Evolutionary conservation across 37 sponge, comb jelly and placozoan genomes (phyloP), one percentile per base, ranked within the genome.

Genomic region (Petrosia ficiformis): DNA sequence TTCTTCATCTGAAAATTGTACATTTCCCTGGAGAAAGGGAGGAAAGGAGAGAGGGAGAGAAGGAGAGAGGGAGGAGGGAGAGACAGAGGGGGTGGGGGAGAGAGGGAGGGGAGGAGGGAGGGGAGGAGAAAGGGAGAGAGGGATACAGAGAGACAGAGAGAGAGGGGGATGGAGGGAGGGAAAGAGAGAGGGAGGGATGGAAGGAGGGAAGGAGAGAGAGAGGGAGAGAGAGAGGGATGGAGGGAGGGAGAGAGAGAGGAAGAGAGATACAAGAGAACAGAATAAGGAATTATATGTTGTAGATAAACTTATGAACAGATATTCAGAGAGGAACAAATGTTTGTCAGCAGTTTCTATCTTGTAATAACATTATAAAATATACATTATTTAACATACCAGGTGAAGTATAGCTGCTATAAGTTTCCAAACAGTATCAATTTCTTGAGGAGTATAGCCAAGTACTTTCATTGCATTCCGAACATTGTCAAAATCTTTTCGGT

Each of bases 331-430:
- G 2, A 4, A 4, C 3, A 39, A 6, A 37, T 3, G 4, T 26
- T 4, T 5, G 36, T 26, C 25, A 32, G 70, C 4, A 2, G 4
- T 6, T 5, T 37, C 36, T 39, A 25, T n/a, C n/a, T n/a, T n/a
- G n/a, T n/a, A n/a, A n/a, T n/a, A n/a, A n/a, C n/a, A n/a, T n/a
- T n/a, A n/a, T n/a, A n/a, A n/a, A n/a, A 5, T 25, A 71, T 43
- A 31, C 40, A 80, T 38, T 2, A 65, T 35, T n/a, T 52, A 43
- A 42, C 89, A 74, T 40, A 87, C 92, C 67, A 91, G 82, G 35
- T 87, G 88, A 5, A 92, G 39, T 22, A 83, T 80, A 67, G 85
- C 74, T 4, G 93, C 88, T 26, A 92, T 77, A 24, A 92, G 80
- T 54, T 79, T 79, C 88, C 84, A 92, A 19, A 87, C 72, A 25